Percentiles rank a stretch among this genome's conserved stretches.
Conservation (phyloP, 2,113 vertebrate species). For the Poecile atricapillus region DNA sequence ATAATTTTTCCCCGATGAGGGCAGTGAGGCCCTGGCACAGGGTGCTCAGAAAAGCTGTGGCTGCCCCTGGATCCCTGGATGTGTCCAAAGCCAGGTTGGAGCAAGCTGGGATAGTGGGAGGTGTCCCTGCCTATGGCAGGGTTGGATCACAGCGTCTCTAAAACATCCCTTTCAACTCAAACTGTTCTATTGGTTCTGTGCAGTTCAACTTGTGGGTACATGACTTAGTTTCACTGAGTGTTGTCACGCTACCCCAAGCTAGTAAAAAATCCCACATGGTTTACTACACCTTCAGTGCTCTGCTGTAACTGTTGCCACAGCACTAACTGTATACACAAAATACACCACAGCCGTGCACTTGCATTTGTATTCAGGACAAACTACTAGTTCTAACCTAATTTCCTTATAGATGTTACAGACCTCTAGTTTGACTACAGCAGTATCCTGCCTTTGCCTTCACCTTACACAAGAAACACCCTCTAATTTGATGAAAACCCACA, state of each 20-base stretch:
- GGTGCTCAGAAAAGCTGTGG: background rate
- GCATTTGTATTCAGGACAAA: background rate
- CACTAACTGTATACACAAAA: background rate
- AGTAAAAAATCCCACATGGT: background rate
- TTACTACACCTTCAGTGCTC: background rate
- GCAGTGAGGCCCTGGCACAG: background rate
- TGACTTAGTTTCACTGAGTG: background rate
- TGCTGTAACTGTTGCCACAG: background rate
- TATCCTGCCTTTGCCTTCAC: background rate
- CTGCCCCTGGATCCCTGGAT: background rate
- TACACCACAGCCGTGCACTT: background rate
- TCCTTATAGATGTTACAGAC: background rate
- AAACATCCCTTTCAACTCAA: background rate
- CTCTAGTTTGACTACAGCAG: background rate
- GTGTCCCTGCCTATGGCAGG: background rate
- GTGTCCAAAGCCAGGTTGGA: background rate
- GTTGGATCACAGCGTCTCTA: background rate
- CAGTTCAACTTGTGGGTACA: background rate
- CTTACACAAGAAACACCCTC: background rate
- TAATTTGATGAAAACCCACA: background rate
- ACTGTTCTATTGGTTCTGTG: background rate
- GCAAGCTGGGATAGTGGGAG: background rate
- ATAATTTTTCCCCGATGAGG: background rate
- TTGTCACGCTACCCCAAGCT: background rate
- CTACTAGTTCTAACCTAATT: background rate